Evolutionary conservation across 2,888 invertebrate genomes (phyloP), one percentile per base, ranked within the genome.

Genomic region (Pardosa pseudoannulata): DNA sequence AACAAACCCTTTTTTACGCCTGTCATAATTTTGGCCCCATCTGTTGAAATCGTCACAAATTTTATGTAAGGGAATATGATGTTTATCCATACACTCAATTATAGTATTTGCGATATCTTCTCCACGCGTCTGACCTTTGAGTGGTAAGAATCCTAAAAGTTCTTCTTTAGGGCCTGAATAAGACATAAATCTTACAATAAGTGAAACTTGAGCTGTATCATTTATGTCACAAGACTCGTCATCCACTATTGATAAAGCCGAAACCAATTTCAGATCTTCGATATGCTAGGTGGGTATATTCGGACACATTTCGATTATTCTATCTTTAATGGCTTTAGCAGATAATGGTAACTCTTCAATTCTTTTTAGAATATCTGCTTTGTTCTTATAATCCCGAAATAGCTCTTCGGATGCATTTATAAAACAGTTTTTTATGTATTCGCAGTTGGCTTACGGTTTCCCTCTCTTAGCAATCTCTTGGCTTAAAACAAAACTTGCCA

Each of bases 401-500:
- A 50, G 27, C 11, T 73, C 36, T 73, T 62, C 36, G 19, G 62
- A 56, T 62, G 73, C 64, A 74, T 64, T 64, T n/a, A 64, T n/a
- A 73, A 64, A 64, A 64, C 36, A 36, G 62, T 3, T 6, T 64
- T 39, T 74, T 27, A n/a, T 64, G 39, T 74, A 64, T 64, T 64
- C 64, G 27, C 36, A 1, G 29, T n/a, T n/a, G n/a, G n/a, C n/a
- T n/a, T n/a, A n/a, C n/a, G n/a, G n/a, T n/a, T n/a, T 56, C 56
- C 50, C 62, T 36, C 64, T 64, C 2, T 65, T 28, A 41, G 39
- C 39, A 39, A 67, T 65, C 13, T 76, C 32, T 56, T 32, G 11
- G 11, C 19, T 29, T 16, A 76, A 39, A 13, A 19, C 13, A 65
- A 76, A 76, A 16, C 41, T 65, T 76, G 28, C 39, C n/a, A 46